Percentiles rank a stretch among this genome's conserved stretches.
Conservation (phyloP, 1,140 invertebrate genomes). For the Asobara japonica region DNA sequence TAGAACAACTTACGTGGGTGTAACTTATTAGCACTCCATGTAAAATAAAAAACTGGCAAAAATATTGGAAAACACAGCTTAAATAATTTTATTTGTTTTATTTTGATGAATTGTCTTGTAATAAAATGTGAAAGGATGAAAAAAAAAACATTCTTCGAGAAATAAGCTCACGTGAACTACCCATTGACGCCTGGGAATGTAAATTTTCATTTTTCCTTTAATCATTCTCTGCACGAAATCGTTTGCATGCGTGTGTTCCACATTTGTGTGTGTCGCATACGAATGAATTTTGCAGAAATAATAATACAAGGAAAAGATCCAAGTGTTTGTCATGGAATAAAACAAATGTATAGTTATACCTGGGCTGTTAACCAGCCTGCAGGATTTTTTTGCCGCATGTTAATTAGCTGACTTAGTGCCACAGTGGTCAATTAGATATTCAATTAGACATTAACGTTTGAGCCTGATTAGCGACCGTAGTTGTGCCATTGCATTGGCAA, state of each 20-base stretch:
- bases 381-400: background rate
- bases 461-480: slow-evolving; percentile 4
- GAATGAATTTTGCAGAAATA: background rate
- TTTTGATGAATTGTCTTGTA: too few relatives aligned
- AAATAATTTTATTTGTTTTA: too few relatives aligned
- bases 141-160: background rate
- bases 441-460: background rate
- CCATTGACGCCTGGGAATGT: background rate
- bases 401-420: slow-evolving; percentile 1
- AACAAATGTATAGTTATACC: background rate
- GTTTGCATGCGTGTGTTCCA: background rate
- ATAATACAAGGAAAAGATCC: background rate
- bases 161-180: background rate
- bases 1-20: too few relatives aligned
- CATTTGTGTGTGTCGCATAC: background rate
- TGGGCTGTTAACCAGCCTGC: background rate
- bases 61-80: too few relatives aligned
- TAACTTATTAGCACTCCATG: too few relatives aligned
- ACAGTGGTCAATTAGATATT: too few relatives aligned
- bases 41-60: too few relatives aligned
- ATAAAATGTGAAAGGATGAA: background rate
- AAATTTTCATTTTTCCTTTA: background rate
- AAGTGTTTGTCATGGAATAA: background rate
- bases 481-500: slow-evolving; percentile 55
- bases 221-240: slow-evolving; percentile 5